Base-by-base conservation (phyloP, 2,113 vertebrate genomes). In the Grus americana region DNA sequence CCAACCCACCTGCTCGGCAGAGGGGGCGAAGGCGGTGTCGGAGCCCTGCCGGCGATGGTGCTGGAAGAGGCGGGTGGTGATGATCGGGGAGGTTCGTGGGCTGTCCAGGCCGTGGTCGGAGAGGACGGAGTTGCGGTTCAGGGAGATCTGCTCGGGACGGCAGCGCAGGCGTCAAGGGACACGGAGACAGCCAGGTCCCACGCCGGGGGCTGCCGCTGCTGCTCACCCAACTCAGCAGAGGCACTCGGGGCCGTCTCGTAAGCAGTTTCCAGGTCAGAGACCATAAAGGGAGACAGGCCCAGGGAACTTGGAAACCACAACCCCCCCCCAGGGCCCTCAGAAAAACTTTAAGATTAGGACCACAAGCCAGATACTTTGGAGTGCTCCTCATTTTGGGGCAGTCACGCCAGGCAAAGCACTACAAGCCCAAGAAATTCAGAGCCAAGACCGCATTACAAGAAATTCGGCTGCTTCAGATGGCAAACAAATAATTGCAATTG, bases 1-100 rank as follows among this genome's bases (percentile, higher is more conserved):
- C 46, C 24, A 65, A 15, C 98, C 98, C 95, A 99, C 99, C 98
- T 94, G 98, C 44, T 99, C 98, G 0, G 72, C 16, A 2, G 54
- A 1, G 7, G 91, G 88, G 42, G 85, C 30, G 38, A 94, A 70
- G 20, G 96, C 71, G 10, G 97, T 94, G 73, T 99, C 98, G 0
- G 98, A 99, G 88, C 97, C 98, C 67, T 99, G 99, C 27, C 98
- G 98, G 29, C 97, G 95, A 47, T 98, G 98, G 93, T 98, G 98
- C 85, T 96, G 98, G 91, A 97, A 96, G 59, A 96, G 93, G 94
- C 98, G 96, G 55, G 96, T n/a, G 44, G 93, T 47, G 93, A 97
- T 95, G 72, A 98, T 95, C 1, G 99, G 99, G n/a, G 99, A 99
- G 85, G 98, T 99, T 36, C 98, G 98, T 18, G 99, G 99, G 36